A percentile compares a stretch with the other conserved stretches of the same genome.
Evolutionary conservation across 1,140 invertebrate genomes (phyloP).

Genomic region (Conus betulinus): DNA sequence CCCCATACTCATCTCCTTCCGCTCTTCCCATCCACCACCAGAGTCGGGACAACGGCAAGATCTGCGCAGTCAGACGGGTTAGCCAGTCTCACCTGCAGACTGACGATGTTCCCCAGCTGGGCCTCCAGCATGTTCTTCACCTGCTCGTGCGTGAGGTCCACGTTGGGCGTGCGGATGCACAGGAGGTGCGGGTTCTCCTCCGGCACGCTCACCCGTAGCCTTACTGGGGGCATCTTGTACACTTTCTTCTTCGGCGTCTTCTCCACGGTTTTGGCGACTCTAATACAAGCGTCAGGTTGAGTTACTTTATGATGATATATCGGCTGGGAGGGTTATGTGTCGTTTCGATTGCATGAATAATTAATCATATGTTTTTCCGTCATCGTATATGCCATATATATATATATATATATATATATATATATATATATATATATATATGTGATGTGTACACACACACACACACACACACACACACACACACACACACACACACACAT

Average conservation of each 20-base stretch:
- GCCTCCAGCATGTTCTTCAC: constrained; percentile 22
- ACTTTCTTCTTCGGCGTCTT: neutral
- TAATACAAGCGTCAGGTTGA: neutral
- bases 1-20: neutral
- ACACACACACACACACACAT: neutral
- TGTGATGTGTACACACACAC: neutral
- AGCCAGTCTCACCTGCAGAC: neutral
- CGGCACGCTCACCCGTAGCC: neutral
- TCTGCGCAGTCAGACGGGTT: neutral
- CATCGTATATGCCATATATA: no score
- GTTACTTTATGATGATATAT: no score
- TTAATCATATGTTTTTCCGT: no score
- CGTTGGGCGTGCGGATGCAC: neutral
- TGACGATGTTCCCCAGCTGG: constrained; percentile 3
- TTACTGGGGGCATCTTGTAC: neutral
- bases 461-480: constrained; percentile 20
- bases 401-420: no score
- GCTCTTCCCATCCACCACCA: no score
- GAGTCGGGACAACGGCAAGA: neutral
- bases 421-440: no score
- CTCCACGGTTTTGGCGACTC: neutral
- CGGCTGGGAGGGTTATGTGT: no score
- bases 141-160: neutral
- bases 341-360: no score
- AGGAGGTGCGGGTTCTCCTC: neutral